A percentile compares a stretch with the other conserved stretches of the same genome.
Evolutionary conservation across 1,140 invertebrate genomes (phyloP).

Genomic region (Piezodorus guildinii): DNA sequence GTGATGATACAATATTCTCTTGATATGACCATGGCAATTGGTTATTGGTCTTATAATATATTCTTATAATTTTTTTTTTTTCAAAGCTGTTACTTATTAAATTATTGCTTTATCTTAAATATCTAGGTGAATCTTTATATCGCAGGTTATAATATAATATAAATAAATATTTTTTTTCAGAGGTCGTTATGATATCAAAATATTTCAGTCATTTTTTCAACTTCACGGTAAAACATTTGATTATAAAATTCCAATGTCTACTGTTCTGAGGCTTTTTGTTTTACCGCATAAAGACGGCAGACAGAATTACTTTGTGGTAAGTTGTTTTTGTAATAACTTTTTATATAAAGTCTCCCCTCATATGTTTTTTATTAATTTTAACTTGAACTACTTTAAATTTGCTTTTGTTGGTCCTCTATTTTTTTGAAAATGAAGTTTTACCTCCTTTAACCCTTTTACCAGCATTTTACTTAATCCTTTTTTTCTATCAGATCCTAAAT

Average conservation of each 20-base stretch:
- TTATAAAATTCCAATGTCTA: conserved; percentile 97
- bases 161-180: conserved; percentile 38
- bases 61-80: not conserved
- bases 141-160: conserved; percentile 8
- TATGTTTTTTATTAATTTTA: no score
- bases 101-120: no score
- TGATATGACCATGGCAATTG: not conserved
- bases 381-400: no score
- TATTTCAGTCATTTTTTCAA: conserved; percentile 95
- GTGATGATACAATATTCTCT: no score
- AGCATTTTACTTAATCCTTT: no score
- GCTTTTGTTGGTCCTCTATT: no score
- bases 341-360: not conserved
- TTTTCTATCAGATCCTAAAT: no score
- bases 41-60: not conserved
- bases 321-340: conserved; percentile 9
- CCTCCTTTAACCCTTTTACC: no score
- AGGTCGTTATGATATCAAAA: conserved; percentile 99
- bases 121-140: no score
- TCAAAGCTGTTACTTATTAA: conserved; percentile 13
- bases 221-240: conserved; percentile 99
- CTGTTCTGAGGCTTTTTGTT: conserved; percentile 85
- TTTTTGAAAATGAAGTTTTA: no score
- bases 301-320: conserved; percentile 97
- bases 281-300: conserved; percentile 95